These are phyloP conservation scores for Xylota segnis DNA, from an alignment of 2,888 invertebrate genomes.

Conservation along the genomic window DNA sequence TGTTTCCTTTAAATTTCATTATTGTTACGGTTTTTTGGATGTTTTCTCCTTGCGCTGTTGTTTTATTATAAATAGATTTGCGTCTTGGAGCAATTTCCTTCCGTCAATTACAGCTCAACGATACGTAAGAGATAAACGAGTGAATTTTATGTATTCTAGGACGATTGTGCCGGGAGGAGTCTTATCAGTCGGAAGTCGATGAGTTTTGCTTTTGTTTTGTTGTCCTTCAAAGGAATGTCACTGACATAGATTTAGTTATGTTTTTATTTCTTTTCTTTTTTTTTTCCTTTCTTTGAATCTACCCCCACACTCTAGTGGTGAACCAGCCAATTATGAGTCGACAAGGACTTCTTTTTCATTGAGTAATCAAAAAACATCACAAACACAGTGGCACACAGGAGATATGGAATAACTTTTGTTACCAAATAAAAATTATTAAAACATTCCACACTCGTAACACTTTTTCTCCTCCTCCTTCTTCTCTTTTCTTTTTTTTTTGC, in stretches of 20 bases:
- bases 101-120: constrained; percentile 69
- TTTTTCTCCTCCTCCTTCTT: background rate
- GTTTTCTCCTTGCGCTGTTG: constrained; percentile 11
- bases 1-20: constrained; percentile 62
- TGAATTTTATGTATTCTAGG: constrained; percentile 26
- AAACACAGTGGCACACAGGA: background rate
- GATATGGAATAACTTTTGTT: background rate
- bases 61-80: constrained; percentile 57
- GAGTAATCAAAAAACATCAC: background rate
- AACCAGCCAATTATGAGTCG: constrained; percentile 24
- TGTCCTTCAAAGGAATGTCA: constrained; percentile 34
- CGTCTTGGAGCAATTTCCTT: constrained; percentile 63
- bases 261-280: background rate
- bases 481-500: background rate
- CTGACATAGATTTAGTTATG: constrained; percentile 6
- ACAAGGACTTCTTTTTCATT: constrained; percentile 12
- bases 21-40: constrained; percentile 49
- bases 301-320: background rate
- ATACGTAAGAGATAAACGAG: constrained; percentile 70
- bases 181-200: constrained; percentile 26
- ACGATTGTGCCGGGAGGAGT: constrained; percentile 31
- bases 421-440: constrained; percentile 3
- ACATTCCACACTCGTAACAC: constrained; percentile 17
- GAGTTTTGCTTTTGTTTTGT: constrained; percentile 25
- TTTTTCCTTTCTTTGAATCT: background rate